phyloP scores from a whole-genome alignment of 1,140 invertebrate genomes.

The Macrotrachela quadricornifera region DNA sequence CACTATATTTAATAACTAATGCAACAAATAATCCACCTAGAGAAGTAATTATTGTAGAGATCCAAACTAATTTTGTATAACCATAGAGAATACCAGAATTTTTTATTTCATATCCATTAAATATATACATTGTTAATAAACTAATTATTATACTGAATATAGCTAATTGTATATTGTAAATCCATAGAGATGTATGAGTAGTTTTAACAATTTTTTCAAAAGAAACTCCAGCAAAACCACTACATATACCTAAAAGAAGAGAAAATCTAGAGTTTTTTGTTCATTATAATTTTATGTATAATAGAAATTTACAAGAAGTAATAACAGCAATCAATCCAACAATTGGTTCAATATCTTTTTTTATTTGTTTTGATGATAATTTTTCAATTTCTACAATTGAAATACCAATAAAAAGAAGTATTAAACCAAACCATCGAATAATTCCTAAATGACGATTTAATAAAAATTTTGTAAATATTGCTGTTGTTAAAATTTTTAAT shows the following conservation, averaged over 20 bases:
- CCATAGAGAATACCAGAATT: constrained; percentile 37
- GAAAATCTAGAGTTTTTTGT: no score
- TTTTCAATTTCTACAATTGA: constrained; percentile 33
- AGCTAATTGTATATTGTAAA: constrained; percentile 41
- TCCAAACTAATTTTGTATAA: constrained; percentile 30
- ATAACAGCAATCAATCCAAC: no score
- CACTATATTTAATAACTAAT: constrained; percentile 36
- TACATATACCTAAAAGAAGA: constrained; percentile 47
- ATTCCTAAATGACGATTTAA: constrained; percentile 49
- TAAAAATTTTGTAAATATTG: constrained; percentile 79
- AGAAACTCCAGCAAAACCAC: constrained; percentile 96
- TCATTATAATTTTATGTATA: no score
- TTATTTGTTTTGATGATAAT: no score
- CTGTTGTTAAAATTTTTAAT: constrained; percentile 90
- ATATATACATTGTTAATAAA: constrained; percentile 27
- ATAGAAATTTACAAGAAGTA: no score
- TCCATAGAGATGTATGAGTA: constrained; percentile 72
- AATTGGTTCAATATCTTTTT: no score
- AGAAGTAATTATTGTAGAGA: constrained; percentile 29
- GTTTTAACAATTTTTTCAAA: constrained; percentile 88
- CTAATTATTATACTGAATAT: constrained; percentile 22
- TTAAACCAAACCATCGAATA: constrained; percentile 67
- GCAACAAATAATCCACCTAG: constrained; percentile 33
- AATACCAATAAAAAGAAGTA: constrained; percentile 65
- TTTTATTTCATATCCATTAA: constrained; percentile 29